These are phyloP conservation scores for Scaptodrosophila lebanonensis DNA, from an alignment of 1,140 invertebrate genomes.

Conservation along the genomic window DNA sequence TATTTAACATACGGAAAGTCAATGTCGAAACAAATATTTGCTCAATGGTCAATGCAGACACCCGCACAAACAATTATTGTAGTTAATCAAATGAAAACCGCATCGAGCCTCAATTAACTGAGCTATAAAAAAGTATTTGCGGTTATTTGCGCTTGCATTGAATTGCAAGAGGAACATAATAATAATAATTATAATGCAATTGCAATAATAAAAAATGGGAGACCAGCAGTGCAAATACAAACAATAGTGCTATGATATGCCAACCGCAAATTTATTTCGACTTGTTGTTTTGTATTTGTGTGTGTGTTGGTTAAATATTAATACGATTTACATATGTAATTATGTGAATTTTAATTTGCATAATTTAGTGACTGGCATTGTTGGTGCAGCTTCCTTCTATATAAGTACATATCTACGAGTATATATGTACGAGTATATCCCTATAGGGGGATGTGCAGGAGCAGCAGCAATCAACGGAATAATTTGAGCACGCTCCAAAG, in stretches of 20 bases:
- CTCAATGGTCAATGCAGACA: constrained; percentile 21
- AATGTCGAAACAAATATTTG: constrained; percentile 48
- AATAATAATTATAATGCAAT: no score
- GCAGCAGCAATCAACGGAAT: no score
- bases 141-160: constrained; percentile 44
- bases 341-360: constrained; percentile 73
- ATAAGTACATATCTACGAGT: neutral
- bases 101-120: constrained; percentile 64
- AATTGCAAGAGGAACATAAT: no score
- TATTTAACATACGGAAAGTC: no score
- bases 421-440: constrained; percentile 1
- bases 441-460: no score
- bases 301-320: constrained; percentile 45
- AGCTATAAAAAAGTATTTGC: constrained; percentile 64
- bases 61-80: constrained; percentile 52
- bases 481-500: no score
- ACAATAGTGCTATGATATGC: constrained; percentile 41
- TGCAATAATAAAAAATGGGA: no score
- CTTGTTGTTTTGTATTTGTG: constrained; percentile 44
- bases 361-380: constrained; percentile 58
- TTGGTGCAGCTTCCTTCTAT: constrained; percentile 1
- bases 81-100: constrained; percentile 70
- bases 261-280: constrained; percentile 64
- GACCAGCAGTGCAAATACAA: constrained; percentile 5
- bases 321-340: constrained; percentile 72